Evolutionary conservation across 2,797 vertebrate species (phyloP).

Genomic region (Clarias laeviceps): DNA sequence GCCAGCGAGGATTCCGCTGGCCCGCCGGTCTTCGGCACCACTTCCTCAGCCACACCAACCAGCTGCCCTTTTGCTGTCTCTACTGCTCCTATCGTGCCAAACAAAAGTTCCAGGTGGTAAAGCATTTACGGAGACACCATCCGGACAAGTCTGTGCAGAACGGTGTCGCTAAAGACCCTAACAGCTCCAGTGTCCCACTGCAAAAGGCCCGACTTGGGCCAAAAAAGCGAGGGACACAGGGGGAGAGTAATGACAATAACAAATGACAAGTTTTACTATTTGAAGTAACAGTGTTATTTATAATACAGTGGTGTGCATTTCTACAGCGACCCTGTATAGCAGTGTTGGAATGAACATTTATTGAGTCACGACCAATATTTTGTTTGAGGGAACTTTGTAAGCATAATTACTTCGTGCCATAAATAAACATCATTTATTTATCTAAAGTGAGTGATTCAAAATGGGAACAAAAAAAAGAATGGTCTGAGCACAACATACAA

Average conservation of each 20-base stretch:
- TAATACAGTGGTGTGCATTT: neutral
- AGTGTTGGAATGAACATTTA: neutral
- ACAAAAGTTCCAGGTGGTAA: conserved; percentile 97
- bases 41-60: conserved; percentile 91
- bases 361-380: neutral
- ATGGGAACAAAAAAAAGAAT: neutral
- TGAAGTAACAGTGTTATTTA: neutral
- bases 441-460: neutral
- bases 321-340: neutral
- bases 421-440: neutral
- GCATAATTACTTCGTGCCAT: neutral
- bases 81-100: conserved; percentile 93
- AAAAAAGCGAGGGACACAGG: conserved; percentile 23
- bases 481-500: neutral
- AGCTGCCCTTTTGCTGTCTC: conserved; percentile 89
- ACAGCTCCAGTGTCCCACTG: conserved; percentile 72
- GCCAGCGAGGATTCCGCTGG: conserved; percentile 90
- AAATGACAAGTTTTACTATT: too few relatives aligned
- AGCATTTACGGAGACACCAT: conserved; percentile 90
- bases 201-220: conserved; percentile 77
- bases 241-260: neutral
- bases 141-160: conserved; percentile 77
- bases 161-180: conserved; percentile 85
- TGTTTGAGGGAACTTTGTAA: neutral
- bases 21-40: conserved; percentile 93